These are phyloP conservation scores for Micrastur ruficollis DNA, from an alignment of 2,797 vertebrate genomes.

Conservation along the genomic window DNA sequence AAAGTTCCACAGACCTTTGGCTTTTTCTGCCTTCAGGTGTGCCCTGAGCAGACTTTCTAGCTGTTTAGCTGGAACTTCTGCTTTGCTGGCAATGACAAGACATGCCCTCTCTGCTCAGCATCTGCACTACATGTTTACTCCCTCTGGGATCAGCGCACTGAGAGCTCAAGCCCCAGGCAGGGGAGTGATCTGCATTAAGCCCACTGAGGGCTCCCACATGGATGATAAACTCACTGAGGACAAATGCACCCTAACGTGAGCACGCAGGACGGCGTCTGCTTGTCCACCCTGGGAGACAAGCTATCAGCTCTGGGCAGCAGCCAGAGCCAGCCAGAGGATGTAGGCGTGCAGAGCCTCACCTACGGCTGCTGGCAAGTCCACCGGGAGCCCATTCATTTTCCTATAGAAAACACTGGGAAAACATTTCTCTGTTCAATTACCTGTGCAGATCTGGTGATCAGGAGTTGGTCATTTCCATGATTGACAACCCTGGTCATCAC, in stretches of 20 bases:
- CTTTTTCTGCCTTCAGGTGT: neutral
- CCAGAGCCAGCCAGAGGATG: rapidly evolving
- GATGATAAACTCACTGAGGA: neutral
- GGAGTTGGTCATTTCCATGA: neutral
- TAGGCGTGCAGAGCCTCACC: neutral
- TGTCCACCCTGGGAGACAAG: neutral
- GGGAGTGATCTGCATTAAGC: neutral
- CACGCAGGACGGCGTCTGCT: neutral
- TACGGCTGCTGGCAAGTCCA: neutral
- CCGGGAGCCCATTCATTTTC: neutral
- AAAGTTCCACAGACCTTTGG: neutral
- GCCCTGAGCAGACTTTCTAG: neutral
- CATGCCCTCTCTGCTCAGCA: neutral
- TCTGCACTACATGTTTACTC: neutral
- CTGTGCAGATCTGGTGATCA: neutral
- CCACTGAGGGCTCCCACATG: rapidly evolving
- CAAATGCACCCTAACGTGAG: neutral
- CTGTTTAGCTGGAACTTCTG: neutral
- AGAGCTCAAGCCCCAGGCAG: neutral
- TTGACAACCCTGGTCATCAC: neutral
- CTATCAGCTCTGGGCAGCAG: neutral
- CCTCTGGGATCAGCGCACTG: rapidly evolving
- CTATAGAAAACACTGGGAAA: neutral
- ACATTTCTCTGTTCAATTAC: neutral
- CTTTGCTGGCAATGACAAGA: neutral